Conservation (phyloP, 2,113 vertebrate genomes). For the Tragelaphus imberbis region DNA sequence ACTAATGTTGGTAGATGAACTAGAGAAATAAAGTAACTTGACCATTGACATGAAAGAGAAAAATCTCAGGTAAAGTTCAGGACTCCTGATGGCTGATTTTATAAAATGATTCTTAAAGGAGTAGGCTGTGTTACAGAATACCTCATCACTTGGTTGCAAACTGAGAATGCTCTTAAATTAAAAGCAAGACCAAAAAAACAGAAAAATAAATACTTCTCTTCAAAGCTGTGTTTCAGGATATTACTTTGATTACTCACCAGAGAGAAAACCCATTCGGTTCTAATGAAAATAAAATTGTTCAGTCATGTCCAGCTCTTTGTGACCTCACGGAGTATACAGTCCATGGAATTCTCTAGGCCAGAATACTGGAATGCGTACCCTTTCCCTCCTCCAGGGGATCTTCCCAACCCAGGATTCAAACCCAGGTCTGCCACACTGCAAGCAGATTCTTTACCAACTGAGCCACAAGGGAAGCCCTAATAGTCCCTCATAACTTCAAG, state of each 20-base stretch:
- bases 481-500: background rate
- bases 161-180: background rate
- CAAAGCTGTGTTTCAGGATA: background rate
- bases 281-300: background rate
- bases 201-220: background rate
- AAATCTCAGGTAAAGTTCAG: background rate
- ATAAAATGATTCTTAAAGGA: background rate
- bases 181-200: background rate
- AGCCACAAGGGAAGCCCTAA: background rate
- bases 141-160: background rate
- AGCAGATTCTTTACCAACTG: background rate
- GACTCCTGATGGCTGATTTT: background rate
- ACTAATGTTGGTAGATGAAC: background rate
- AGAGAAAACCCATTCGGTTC: background rate
- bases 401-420: background rate
- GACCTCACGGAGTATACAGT: background rate
- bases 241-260: background rate
- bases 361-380: background rate
- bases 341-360: background rate
- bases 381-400: background rate
- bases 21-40: background rate
- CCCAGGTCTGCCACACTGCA: background rate
- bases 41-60: background rate
- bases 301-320: background rate
- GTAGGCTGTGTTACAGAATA: background rate